phyloP scores from a whole-genome alignment of 2,797 vertebrate genomes.

The Sebastes oblongus region DNA sequence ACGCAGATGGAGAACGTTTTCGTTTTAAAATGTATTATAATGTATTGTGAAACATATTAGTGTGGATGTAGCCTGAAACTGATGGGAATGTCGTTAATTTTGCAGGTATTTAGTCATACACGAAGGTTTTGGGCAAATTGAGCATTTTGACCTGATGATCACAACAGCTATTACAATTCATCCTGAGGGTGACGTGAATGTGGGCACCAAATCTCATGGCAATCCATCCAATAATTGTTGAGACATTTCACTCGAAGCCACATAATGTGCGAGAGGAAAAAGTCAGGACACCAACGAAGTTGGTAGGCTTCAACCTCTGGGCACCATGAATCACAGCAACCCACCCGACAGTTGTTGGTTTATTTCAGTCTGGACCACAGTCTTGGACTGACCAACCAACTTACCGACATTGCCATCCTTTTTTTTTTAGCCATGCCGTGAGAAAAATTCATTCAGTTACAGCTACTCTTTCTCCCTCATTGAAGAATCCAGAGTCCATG shows the following conservation, averaged over 20 bases:
- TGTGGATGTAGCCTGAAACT: not conserved
- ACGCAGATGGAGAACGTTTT: too few relatives aligned
- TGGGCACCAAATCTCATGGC: not conserved
- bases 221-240: not conserved
- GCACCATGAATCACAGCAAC: not conserved
- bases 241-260: not conserved
- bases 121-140: not conserved
- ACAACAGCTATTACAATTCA: not conserved
- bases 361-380: not conserved
- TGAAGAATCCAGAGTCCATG: not conserved
- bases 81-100: not conserved
- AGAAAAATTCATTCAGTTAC: not conserved
- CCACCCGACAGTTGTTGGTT: not conserved
- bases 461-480: not conserved
- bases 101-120: not conserved
- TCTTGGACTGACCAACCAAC: not conserved
- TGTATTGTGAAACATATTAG: too few relatives aligned
- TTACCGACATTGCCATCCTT: not conserved
- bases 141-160: not conserved
- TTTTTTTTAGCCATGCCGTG: not conserved
- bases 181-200: not conserved
- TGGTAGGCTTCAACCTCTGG: not conserved
- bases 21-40: too few relatives aligned
- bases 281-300: not conserved
- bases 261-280: not conserved